A percentile compares a stretch with the other conserved stretches of the same genome.
phyloP scores from a whole-genome alignment of 1,140 invertebrate genomes.

The Plectrocnemia conspersa region DNA sequence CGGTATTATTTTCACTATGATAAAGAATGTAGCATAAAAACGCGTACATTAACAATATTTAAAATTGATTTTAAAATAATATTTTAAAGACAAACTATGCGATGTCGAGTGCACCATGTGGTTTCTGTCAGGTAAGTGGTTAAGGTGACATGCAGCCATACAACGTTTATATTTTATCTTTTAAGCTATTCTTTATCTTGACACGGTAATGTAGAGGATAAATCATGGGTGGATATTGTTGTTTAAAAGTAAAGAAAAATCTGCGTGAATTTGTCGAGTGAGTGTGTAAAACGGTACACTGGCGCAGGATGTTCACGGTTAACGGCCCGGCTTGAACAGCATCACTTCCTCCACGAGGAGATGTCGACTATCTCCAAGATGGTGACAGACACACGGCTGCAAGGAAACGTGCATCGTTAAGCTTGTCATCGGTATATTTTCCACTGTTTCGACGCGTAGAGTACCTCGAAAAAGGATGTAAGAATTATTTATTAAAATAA shows the following conservation, averaged over 20 bases:
- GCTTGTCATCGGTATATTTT: constrained; percentile 26
- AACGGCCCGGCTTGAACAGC: neutral
- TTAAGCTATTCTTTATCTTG: neutral
- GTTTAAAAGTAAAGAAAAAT: neutral
- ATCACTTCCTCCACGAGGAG: constrained; percentile 8
- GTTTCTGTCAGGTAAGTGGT: constrained; percentile 6
- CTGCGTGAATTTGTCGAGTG: neutral
- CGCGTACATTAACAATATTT: too few species aligned
- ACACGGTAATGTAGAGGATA: too few species aligned
- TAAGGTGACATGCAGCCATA: neutral
- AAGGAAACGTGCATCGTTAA: constrained; percentile 26
- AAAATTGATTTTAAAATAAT: too few species aligned
- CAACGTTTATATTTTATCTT: neutral
- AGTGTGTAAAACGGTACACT: neutral
- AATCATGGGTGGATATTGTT: too few species aligned
- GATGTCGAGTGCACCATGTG: constrained; percentile 1
- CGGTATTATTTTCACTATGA: too few species aligned
- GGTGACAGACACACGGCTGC: constrained; percentile 20
- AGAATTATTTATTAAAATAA: too few species aligned
- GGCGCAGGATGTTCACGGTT: neutral
- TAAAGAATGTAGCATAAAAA: too few species aligned
- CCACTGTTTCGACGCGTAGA: constrained; percentile 8
- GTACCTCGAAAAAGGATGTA: too few species aligned
- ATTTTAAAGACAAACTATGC: neutral
- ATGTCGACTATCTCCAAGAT: constrained; percentile 9